Evolutionary conservation across 2,797 vertebrate species (phyloP).

Genomic region (Centropyge bicolor): DNA sequence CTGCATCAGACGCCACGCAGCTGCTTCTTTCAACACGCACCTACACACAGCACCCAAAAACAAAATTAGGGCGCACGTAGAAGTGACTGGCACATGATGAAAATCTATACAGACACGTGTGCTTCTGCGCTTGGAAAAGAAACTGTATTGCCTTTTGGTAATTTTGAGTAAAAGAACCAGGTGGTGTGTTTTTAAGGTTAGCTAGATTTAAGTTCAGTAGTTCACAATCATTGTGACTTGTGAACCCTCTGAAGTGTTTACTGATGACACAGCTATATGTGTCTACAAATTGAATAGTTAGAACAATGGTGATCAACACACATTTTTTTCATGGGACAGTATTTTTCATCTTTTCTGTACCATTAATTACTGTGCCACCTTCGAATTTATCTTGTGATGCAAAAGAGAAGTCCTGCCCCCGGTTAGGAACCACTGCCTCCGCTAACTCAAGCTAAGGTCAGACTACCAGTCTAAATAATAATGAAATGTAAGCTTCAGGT

Average conservation of each 20-base stretch:
- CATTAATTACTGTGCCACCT: neutral
- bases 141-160: neutral
- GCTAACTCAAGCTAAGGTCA: neutral
- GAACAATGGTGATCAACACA: too few relatives aligned
- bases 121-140: neutral
- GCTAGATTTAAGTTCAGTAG: neutral
- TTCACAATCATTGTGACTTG: neutral
- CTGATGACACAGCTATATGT: neutral
- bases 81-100: slow-evolving; percentile 9
- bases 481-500: neutral
- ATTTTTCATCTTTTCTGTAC: neutral
- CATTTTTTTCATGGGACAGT: neutral
- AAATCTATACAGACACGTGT: neutral
- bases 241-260: neutral
- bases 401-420: too few relatives aligned
- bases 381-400: too few relatives aligned
- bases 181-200: neutral
- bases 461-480: neutral
- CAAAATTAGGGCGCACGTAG: slow-evolving; percentile 4
- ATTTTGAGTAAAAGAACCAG: neutral
- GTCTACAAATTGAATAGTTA: neutral
- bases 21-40: slow-evolving; percentile 33
- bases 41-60: slow-evolving; percentile 14
- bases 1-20: slow-evolving; percentile 31
- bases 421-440: too few relatives aligned